A percentile compares a stretch with the other conserved stretches of the same genome.
Evolutionary conservation across 2,113 vertebrate species (phyloP).

Genomic region (Syrmaticus mikado): DNA sequence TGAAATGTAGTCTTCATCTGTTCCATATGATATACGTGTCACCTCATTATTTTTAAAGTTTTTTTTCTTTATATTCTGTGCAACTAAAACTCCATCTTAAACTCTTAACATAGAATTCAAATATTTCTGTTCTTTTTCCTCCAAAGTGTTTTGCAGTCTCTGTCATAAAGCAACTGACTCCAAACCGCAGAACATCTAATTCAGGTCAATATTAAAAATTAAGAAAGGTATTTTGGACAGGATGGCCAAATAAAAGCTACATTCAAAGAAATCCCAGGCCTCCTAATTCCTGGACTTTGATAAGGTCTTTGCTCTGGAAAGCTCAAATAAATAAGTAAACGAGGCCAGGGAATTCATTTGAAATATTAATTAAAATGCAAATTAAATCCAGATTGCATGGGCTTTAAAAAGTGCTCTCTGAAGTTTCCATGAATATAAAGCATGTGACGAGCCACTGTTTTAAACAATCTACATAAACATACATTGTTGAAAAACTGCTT

Average conservation of each 20-base stretch:
- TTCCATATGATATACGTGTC: not conserved
- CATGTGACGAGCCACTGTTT: constrained; percentile 59
- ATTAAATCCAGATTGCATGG: constrained; percentile 68
- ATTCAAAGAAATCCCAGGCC: constrained; percentile 27
- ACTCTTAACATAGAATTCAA: not conserved
- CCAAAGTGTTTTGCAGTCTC: not conserved
- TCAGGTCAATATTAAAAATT: constrained; percentile 9
- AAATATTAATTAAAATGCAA: constrained; percentile 82
- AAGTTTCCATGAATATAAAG: constrained; percentile 73
- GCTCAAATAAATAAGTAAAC: constrained; percentile 55
- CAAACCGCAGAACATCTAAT: not conserved
- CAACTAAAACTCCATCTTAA: not conserved
- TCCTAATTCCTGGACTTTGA: constrained; percentile 28
- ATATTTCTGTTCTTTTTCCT: not conserved
- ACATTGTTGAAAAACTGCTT: constrained; percentile 48
- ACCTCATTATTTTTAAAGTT: not conserved
- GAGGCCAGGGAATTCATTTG: constrained; percentile 64
- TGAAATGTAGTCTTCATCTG: not conserved
- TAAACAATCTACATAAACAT: constrained; percentile 34
- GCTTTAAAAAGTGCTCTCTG: constrained; percentile 66
- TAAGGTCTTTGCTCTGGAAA: constrained; percentile 36
- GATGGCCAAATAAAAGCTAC: not conserved
- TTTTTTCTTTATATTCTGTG: not conserved
- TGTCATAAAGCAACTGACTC: not conserved
- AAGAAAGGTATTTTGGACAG: not conserved